phyloP scores from a whole-genome alignment of 2,888 invertebrate species.

The Caenorhabditis doughertyi region DNA sequence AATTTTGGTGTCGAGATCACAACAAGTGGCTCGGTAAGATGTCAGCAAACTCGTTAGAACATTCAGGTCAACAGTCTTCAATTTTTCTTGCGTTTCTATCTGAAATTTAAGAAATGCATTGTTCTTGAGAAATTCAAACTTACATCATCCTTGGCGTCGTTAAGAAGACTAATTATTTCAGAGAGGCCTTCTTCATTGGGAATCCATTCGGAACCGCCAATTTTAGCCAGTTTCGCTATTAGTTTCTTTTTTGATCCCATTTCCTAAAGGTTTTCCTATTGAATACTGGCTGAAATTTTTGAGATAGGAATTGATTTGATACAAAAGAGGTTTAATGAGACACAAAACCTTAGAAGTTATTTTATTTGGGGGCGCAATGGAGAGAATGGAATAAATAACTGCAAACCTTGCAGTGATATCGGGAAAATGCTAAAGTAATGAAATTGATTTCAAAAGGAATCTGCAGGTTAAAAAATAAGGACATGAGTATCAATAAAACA shows the following conservation, averaged over 20 bases:
- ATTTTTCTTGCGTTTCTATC: constrained; percentile 27
- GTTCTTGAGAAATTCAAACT: neutral
- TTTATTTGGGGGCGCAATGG: constrained; percentile 10
- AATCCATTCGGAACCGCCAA: constrained; percentile 40
- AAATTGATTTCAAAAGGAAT: neutral
- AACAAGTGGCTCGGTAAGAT: constrained; percentile 46
- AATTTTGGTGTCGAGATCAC: constrained; percentile 34
- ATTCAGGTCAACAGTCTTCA: constrained; percentile 37
- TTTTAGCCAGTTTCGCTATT: neutral
- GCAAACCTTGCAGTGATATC: neutral
- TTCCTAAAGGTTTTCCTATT: neutral
- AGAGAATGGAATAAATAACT: constrained; percentile 4
- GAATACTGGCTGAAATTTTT: neutral
- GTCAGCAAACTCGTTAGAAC: constrained; percentile 42
- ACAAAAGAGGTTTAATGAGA: neutral
- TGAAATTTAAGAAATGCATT: constrained; percentile 5
- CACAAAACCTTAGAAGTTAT: neutral
- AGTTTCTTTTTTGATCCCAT: constrained; percentile 44
- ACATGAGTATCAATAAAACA: constrained; percentile 46
- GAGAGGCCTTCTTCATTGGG: constrained; percentile 32
- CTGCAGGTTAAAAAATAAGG: constrained; percentile 3
- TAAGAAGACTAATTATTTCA: constrained; percentile 24
- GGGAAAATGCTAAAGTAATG: neutral
- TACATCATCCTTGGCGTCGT: constrained; percentile 60
- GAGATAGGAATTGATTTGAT: neutral